Evolutionary conservation across 2,888 invertebrate genomes (phyloP), one percentile per base, ranked within the genome.

Genomic region (Macaria liturata): DNA sequence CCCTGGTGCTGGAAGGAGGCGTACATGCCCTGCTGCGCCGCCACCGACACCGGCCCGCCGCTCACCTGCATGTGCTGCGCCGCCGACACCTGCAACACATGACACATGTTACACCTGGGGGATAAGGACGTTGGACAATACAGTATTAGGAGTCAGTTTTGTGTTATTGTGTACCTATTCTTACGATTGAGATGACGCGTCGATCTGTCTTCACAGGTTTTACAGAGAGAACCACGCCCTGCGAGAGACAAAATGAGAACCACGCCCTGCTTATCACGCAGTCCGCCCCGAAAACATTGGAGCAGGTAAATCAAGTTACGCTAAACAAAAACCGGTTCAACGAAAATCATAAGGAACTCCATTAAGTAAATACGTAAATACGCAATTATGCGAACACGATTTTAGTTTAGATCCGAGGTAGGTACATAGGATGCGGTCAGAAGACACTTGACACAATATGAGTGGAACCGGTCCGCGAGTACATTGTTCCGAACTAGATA

Each of bases 21-120:
- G 89, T 96, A 96, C 93, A 97, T 95, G 70, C 96, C 96, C 83
- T 97, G 97, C 81, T 97, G 96, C 34, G 96, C 95, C n/a, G 96
- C 96, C 57, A 96, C 95, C 2, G 96, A 95, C 51, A 96, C 95
- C 61, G 88, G 89, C 48, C 95, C 95, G 71, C 95, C 94, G 73
- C 94, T 94, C 70, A 96, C 93, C 84, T 96, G 95, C 93, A 97
- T 94, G 78, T 96, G 97, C 85, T 97, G 97, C 37, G 97, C 97
- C 70, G 97, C 96, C 3, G 96, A 96, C 71, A 97, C 97, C 97
- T 97, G 83, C 4, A 42, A 5, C 31, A 53, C 30, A 9, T 20
- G 20, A 20, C 20, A 20, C 20, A 20, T 20, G 20, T 20, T 20
- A 20, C 20, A 20, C 20, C 20, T 20, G 20, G 20, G 2, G 20